A percentile compares a stretch with the other conserved stretches of the same genome.
Evolutionary conservation across 2,113 vertebrate species (phyloP).

Genomic region (Bettongia penicillata): DNA sequence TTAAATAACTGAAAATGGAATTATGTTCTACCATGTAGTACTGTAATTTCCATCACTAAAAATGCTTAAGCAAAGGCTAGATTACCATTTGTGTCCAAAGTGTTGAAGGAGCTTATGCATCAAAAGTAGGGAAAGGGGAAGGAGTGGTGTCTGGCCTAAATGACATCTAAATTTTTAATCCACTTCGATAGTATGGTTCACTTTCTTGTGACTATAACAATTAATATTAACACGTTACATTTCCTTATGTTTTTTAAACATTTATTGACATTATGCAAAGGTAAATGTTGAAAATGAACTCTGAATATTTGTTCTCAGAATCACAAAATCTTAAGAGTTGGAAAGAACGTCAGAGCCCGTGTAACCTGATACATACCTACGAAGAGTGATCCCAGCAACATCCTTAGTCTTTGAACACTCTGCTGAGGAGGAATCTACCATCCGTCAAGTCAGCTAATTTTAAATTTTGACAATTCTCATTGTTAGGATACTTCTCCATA

Average conservation of each 20-base stretch:
- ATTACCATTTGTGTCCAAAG: neutral
- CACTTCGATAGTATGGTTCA: neutral
- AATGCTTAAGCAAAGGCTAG: neutral
- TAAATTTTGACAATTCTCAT: neutral
- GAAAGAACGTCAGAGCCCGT: neutral
- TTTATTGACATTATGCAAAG: neutral
- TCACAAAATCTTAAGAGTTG: neutral
- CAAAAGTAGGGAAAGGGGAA: neutral
- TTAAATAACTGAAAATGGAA: neutral
- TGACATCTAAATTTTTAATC: neutral
- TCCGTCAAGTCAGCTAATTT: neutral
- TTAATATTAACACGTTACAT: neutral
- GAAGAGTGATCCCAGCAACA: neutral
- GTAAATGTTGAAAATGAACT: neutral
- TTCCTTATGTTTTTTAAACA: neutral
- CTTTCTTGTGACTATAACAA: neutral
- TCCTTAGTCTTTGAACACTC: neutral
- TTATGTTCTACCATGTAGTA: neutral
- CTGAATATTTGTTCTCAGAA: neutral
- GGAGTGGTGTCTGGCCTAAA: neutral
- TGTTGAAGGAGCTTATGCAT: neutral
- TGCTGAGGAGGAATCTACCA: neutral
- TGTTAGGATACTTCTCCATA: neutral
- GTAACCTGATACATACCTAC: neutral
- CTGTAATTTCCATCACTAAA: neutral